phyloP scores from a whole-genome alignment of 2,113 vertebrate genomes.

The Alaudala cheleensis region DNA sequence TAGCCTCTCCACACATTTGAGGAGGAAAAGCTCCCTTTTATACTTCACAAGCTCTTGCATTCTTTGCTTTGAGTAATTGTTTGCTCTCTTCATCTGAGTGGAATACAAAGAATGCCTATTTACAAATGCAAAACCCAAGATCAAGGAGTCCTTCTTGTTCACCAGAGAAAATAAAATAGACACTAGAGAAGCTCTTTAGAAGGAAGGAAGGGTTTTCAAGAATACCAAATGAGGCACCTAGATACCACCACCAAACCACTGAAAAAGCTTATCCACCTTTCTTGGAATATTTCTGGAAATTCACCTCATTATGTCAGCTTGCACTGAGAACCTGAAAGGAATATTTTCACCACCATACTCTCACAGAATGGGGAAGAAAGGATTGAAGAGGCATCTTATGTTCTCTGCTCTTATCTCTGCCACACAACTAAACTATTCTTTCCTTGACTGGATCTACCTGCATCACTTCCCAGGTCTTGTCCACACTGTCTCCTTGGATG shows the following conservation, averaged over 20 bases:
- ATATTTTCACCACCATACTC: neutral
- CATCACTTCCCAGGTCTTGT: neutral
- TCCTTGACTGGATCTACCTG: neutral
- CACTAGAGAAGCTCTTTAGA: neutral
- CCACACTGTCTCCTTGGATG: neutral
- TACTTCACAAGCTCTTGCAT: neutral
- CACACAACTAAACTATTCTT: neutral
- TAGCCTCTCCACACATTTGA: neutral
- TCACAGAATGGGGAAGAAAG: neutral
- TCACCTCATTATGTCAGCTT: neutral
- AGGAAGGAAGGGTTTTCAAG: neutral
- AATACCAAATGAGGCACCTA: neutral
- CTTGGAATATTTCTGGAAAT: conserved; percentile 23
- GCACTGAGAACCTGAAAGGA: neutral
- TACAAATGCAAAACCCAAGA: neutral
- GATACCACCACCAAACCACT: neutral
- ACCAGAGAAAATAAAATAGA: neutral
- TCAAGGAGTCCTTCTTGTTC: neutral
- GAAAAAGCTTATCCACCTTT: neutral
- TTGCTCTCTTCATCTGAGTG: neutral
- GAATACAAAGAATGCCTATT: neutral
- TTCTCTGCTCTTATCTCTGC: neutral
- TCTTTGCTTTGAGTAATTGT: neutral
- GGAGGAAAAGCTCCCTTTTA: neutral
- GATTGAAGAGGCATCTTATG: neutral